Percentiles rank a stretch among this genome's conserved stretches.
phyloP scores from a whole-genome alignment of 2,797 vertebrate genomes.

The Spinibarbus caldwelli region DNA sequence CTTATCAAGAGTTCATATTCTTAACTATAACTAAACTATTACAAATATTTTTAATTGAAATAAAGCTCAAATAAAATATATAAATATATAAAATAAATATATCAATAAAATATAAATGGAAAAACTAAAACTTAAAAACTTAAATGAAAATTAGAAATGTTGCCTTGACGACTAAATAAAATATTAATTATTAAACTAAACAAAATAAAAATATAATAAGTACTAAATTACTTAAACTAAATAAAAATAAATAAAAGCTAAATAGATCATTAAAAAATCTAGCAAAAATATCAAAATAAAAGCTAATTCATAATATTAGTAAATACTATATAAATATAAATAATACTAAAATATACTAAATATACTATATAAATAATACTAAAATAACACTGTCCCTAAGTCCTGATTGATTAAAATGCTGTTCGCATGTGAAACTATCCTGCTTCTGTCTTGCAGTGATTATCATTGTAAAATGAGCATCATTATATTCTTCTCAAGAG shows the following conservation, averaged over 20 bases:
- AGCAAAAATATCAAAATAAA: background rate
- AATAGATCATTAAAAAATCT: background rate
- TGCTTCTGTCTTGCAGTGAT: conserved; percentile 18
- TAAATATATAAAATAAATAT: background rate
- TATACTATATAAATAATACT: background rate
- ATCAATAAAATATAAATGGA: background rate
- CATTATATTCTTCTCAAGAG: conserved; percentile 2
- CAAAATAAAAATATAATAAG: background rate
- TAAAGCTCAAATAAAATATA: background rate
- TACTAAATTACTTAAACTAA: background rate
- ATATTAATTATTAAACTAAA: background rate
- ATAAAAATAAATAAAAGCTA: background rate
- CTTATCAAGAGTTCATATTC: background rate
- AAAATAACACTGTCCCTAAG: background rate
- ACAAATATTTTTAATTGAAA: background rate
- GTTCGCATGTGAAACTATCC: background rate
- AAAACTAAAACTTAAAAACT: background rate
- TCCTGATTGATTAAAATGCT: background rate
- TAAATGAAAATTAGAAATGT: no score
- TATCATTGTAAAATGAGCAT: conserved; percentile 10
- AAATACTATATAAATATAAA: background rate
- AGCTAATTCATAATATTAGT: background rate
- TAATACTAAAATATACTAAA: background rate
- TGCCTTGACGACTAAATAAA: background rate
- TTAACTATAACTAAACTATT: background rate